These are phyloP conservation scores for Falco rusticolus DNA, from an alignment of 2,797 vertebrate species.

Conservation along the genomic window DNA sequence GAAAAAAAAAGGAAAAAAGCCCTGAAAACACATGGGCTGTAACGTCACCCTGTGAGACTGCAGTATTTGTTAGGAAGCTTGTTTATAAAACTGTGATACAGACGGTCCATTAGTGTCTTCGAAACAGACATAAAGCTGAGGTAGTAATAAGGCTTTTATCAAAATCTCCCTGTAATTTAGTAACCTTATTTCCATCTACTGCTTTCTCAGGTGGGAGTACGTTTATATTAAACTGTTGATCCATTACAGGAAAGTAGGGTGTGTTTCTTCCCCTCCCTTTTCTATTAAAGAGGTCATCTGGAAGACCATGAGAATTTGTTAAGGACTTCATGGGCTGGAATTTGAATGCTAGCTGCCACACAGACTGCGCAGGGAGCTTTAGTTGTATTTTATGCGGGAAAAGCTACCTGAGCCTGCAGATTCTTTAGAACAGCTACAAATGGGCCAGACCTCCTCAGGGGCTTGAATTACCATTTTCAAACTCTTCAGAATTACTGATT, in stretches of 20 bases:
- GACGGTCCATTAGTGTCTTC: not conserved
- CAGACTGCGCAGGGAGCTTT: not conserved
- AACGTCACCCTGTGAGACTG: not conserved
- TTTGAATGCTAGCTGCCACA: not conserved
- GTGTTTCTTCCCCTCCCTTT: not conserved
- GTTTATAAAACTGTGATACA: not conserved
- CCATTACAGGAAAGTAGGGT: not conserved
- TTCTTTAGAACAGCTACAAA: not conserved
- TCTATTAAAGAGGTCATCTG: not conserved
- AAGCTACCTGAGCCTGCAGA: not conserved
- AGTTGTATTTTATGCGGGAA: not conserved
- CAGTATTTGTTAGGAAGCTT: not conserved
- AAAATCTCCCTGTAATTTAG: constrained; percentile 6
- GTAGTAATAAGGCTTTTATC: not conserved
- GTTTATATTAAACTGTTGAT: not conserved
- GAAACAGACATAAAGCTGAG: not conserved
- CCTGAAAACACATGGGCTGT: not conserved
- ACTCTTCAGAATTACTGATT: not conserved
- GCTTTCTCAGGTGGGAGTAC: not conserved
- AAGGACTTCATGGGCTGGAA: not conserved
- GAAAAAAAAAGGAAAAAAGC: rapidly evolving
- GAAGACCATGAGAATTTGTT: not conserved
- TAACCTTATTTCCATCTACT: not conserved
- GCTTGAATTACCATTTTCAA: not conserved
- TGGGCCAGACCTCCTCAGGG: no score